Evolutionary conservation across 2,113 vertebrate species (phyloP).

Genomic region (Ceratotherium simum): DNA sequence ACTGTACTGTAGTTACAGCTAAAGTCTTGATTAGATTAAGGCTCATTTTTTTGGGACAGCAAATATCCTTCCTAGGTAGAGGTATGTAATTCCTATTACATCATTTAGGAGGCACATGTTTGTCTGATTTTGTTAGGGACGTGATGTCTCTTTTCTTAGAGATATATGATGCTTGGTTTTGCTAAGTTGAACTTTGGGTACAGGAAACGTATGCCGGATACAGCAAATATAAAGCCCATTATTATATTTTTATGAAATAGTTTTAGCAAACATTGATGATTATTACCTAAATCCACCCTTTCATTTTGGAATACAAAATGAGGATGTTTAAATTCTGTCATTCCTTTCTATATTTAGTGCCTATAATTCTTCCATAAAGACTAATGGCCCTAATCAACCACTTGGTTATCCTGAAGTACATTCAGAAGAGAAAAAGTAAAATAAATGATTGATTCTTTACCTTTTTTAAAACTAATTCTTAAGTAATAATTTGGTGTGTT

Average conservation of each 20-base stretch:
- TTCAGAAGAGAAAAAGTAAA: background rate
- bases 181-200: background rate
- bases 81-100: background rate
- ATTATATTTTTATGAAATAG: background rate
- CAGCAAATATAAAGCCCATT: background rate
- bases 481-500: background rate
- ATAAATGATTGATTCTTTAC: background rate
- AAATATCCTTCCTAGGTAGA: background rate
- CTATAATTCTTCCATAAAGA: background rate
- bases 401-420: background rate
- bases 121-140: background rate
- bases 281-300: background rate
- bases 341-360: background rate
- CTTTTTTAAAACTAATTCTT: background rate
- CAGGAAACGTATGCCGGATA: background rate
- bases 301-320: background rate
- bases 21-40: background rate
- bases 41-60: background rate
- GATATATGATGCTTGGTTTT: background rate
- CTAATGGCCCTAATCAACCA: background rate
- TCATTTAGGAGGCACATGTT: background rate
- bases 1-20: background rate
- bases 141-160: background rate
- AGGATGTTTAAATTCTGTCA: background rate
- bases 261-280: background rate